These are phyloP conservation scores for Scaptomyza hsui DNA, from an alignment of 1,140 invertebrate species.

Conservation along the genomic window DNA sequence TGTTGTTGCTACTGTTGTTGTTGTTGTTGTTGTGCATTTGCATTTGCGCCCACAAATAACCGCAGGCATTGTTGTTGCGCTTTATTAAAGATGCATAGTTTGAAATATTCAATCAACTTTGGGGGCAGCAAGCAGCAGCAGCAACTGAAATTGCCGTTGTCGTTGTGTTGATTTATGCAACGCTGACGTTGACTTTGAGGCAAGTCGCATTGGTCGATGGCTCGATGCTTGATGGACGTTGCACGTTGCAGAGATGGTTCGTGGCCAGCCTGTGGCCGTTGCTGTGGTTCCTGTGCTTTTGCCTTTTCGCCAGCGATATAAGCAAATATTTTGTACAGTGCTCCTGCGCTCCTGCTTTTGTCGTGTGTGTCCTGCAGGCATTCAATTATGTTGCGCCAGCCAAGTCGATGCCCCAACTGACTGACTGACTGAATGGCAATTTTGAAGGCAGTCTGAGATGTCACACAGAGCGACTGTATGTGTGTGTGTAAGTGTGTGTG, in stretches of 20 bases:
- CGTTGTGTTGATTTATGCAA: conserved; percentile 80
- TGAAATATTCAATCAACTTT: conserved; percentile 79
- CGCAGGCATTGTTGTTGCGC: conserved; percentile 62
- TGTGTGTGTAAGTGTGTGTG: conserved; percentile 45
- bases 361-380: conserved; percentile 70
- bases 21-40: conserved; percentile 56
- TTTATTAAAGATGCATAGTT: conserved; percentile 80
- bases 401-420: conserved; percentile 43
- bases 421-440: conserved; percentile 62
- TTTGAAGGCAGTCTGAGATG: conserved; percentile 57
- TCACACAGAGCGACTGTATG: conserved; percentile 38
- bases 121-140: too few relatives aligned
- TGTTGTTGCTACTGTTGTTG: background rate
- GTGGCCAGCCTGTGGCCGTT: conserved; percentile 39
- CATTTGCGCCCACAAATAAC: conserved; percentile 73
- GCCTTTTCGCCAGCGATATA: conserved; percentile 46
- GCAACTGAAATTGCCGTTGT: conserved; percentile 62
- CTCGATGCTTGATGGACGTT: conserved; percentile 42
- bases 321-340: conserved; percentile 73
- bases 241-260: conserved; percentile 6
- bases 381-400: conserved; percentile 73
- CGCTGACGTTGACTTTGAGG: conserved; percentile 68
- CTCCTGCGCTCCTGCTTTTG: conserved; percentile 34
- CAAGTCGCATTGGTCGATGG: conserved; percentile 66
- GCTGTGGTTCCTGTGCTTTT: conserved; percentile 7